Conservation (phyloP, 2,888 invertebrate species). For the Coenonympha glycerion region DNA sequence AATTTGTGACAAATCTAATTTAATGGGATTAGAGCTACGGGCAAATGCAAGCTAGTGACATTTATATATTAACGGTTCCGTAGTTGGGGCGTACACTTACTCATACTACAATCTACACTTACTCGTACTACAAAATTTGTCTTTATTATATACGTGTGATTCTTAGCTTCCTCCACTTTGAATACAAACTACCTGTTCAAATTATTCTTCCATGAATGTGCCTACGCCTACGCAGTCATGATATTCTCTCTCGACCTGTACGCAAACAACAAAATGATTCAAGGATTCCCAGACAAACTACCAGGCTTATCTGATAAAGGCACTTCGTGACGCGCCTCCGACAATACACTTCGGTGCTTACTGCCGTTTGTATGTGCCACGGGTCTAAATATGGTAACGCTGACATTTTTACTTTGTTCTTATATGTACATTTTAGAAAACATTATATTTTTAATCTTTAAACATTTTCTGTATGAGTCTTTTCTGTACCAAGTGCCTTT, state of each 20-base stretch:
- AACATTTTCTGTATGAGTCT: too few relatives aligned
- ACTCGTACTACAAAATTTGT: too few relatives aligned
- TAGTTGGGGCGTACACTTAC: too few relatives aligned
- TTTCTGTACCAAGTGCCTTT: too few relatives aligned
- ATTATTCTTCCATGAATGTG: slow-evolving; percentile 23
- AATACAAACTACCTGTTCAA: slow-evolving; percentile 5
- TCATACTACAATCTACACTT: too few relatives aligned
- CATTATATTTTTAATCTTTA: too few relatives aligned
- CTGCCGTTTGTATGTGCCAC: slow-evolving; percentile 28
- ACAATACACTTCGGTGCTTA: slow-evolving; percentile 32
- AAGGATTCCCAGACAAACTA: slow-evolving; percentile 63
- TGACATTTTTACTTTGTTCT: neutral
- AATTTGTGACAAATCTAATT: too few relatives aligned
- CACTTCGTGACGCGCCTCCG: slow-evolving; percentile 59
- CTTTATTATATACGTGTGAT: too few relatives aligned
- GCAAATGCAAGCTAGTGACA: too few relatives aligned
- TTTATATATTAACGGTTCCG: too few relatives aligned
- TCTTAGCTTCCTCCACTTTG: neutral
- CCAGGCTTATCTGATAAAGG: slow-evolving; percentile 69
- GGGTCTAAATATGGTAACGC: slow-evolving; percentile 37
- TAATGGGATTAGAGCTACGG: too few relatives aligned
- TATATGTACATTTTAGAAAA: too few relatives aligned
- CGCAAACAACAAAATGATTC: slow-evolving; percentile 63
- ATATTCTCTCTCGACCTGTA: slow-evolving; percentile 41
- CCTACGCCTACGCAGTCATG: slow-evolving; percentile 63